A percentile compares a stretch with the other conserved stretches of the same genome.
These are phyloP conservation scores for Diarsia dahlii DNA, from an alignment of 2,888 invertebrate species.

Conservation along the genomic window DNA sequence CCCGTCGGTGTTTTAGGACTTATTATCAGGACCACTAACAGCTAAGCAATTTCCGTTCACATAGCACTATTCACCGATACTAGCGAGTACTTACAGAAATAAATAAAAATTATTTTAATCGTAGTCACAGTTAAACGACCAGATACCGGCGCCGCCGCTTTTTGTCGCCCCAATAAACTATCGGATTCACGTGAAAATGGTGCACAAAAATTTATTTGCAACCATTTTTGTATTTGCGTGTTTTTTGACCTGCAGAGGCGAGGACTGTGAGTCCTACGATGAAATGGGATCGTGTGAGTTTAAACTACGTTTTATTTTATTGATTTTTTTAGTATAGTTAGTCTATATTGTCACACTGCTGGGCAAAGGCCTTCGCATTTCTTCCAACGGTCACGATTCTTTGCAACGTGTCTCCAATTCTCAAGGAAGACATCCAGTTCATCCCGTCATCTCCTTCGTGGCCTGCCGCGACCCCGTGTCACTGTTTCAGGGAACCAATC, in stretches of 20 bases:
- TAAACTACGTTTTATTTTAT: not conserved
- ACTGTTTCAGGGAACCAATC: too few species aligned
- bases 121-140: slow-evolving; percentile 48
- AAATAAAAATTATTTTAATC: slow-evolving; percentile 64
- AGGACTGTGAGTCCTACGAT: slow-evolving; percentile 66
- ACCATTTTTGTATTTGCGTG: slow-evolving; percentile 57
- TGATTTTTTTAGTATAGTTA: too few species aligned
- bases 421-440: too few species aligned
- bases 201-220: slow-evolving; percentile 58
- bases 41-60: slow-evolving; percentile 23
- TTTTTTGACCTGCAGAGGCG: slow-evolving; percentile 56
- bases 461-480: too few species aligned
- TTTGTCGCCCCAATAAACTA: slow-evolving; percentile 65
- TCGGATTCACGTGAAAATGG: slow-evolving; percentile 65
- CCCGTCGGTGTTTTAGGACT: not conserved
- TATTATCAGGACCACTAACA: slow-evolving; percentile 28
- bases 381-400: too few species aligned
- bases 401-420: too few species aligned
- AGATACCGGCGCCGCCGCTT: slow-evolving; percentile 60
- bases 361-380: too few species aligned
- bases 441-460: too few species aligned
- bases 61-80: slow-evolving; percentile 3
- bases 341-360: too few species aligned
- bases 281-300: slow-evolving; percentile 68
- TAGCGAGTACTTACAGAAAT: slow-evolving; percentile 26